phyloP scores from a whole-genome alignment of 2,797 vertebrate species.

The Hoplostethus mediterraneus region DNA sequence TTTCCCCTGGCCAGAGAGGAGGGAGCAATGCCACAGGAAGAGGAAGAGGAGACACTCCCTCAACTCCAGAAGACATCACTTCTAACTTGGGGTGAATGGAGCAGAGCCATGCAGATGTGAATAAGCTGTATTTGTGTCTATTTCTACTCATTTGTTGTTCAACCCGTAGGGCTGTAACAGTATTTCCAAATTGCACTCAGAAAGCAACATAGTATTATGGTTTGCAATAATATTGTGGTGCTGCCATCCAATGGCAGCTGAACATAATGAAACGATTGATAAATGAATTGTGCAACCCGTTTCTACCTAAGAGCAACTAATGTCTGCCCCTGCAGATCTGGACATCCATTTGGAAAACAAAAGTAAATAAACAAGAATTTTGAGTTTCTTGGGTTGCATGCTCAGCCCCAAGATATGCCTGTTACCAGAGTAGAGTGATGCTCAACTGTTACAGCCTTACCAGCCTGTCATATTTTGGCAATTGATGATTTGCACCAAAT shows the following conservation, averaged over 20 bases:
- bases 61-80: slow-evolving; percentile 82
- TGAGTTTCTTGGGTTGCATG: slow-evolving; percentile 5
- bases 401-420: slow-evolving; percentile 10
- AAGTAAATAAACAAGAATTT: background rate
- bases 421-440: background rate
- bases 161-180: slow-evolving; percentile 1
- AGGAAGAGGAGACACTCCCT: slow-evolving; percentile 92
- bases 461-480: slow-evolving; percentile 15
- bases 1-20: slow-evolving; percentile 92
- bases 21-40: slow-evolving; percentile 93
- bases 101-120: slow-evolving; percentile 14
- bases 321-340: slow-evolving; percentile 1
- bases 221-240: slow-evolving; percentile 50
- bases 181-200: slow-evolving; percentile 41
- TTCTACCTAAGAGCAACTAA: background rate
- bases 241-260: slow-evolving; percentile 64
- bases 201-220: slow-evolving; percentile 13
- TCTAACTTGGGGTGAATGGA: slow-evolving; percentile 62
- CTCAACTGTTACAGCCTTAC: slow-evolving; percentile 23
- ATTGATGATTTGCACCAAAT: slow-evolving; percentile 19
- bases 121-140: slow-evolving; percentile 39
- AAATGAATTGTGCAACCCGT: background rate
- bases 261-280: slow-evolving; percentile 27
- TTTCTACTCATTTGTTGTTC: slow-evolving; percentile 29
- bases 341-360: slow-evolving; percentile 13